Conservation (phyloP, 2,113 vertebrate species). For the Calidris pugnax region DNA sequence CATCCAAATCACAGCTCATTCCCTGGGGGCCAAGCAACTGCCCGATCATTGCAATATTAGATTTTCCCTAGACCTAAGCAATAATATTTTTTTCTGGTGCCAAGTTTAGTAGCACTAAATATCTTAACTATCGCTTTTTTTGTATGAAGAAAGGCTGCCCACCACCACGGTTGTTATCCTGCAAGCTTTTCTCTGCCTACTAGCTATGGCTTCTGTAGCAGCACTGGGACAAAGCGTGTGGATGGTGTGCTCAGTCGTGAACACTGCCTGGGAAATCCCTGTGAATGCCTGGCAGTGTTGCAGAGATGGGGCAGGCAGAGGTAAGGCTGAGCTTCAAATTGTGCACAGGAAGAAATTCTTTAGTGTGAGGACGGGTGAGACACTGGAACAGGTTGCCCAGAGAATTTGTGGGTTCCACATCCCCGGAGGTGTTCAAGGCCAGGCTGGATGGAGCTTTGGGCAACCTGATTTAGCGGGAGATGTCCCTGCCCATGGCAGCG, state of each 20-base stretch:
- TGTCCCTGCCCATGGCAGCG: too few species aligned
- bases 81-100: not conserved
- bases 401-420: too few species aligned
- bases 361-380: too few species aligned
- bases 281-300: not conserved
- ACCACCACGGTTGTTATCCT: not conserved
- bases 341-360: too few species aligned
- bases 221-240: not conserved
- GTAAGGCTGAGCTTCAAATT: not conserved
- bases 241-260: rapidly evolving
- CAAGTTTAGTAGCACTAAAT: not conserved
- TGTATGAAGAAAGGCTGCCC: not conserved
- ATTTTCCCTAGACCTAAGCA: not conserved
- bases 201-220: not conserved
- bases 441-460: too few species aligned
- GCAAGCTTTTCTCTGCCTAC: not conserved
- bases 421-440: too few species aligned
- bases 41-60: not conserved
- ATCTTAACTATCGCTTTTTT: not conserved
- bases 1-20: not conserved
- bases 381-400: too few species aligned
- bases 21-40: not conserved
- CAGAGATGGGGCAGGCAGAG: not conserved
- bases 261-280: not conserved
- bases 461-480: too few species aligned